A percentile compares a stretch with the other conserved stretches of the same genome.
Evolutionary conservation across 2,888 invertebrate species (phyloP).

Genomic region (Folsomia candida): DNA sequence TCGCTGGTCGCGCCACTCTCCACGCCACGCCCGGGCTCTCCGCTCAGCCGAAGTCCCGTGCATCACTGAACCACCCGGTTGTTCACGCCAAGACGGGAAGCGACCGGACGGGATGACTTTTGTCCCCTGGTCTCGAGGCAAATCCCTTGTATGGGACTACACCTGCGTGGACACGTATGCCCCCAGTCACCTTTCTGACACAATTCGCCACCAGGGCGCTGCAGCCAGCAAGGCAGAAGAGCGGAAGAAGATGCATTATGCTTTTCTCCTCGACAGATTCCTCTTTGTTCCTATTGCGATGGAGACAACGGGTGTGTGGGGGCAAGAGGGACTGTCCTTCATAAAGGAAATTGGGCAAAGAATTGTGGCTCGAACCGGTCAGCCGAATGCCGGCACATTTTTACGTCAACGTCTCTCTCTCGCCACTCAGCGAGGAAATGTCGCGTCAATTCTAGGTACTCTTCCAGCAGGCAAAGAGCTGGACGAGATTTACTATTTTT

Average conservation of each 20-base stretch:
- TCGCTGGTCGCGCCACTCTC: too few species aligned
- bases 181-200: background rate
- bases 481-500: too few species aligned
- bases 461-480: too few species aligned
- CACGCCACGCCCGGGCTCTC: background rate
- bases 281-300: background rate
- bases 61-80: background rate
- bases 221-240: background rate
- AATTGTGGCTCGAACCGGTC: background rate
- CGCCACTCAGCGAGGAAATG: background rate
- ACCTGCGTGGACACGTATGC: constrained; percentile 10
- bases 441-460: background rate
- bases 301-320: background rate
- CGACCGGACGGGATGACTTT: constrained; percentile 1
- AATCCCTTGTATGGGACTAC: constrained; percentile 9
- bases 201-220: background rate
- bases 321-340: background rate
- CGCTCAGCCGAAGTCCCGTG: background rate
- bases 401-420: background rate
- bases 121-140: background rate
- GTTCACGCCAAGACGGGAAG: constrained; percentile 4
- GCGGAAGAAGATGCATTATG: background rate
- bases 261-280: background rate
- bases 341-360: background rate
- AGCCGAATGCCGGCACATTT: background rate